phyloP scores from a whole-genome alignment of 92 coral and sea anemone genomes.

The Palythoa grandiflora region DNA sequence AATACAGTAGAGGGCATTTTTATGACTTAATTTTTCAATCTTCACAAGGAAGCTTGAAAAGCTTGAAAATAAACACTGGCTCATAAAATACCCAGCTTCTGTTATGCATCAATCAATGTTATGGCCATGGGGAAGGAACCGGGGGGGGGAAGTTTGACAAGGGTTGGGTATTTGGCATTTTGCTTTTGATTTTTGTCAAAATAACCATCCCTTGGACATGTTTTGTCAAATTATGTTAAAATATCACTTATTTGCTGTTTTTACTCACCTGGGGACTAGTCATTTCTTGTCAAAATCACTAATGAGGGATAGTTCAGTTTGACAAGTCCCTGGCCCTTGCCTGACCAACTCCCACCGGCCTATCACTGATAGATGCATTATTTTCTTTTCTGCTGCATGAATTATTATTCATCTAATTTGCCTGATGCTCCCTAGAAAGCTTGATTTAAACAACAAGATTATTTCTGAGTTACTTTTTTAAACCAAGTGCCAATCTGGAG shows the following conservation, averaged over 20 bases:
- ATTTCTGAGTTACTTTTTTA: neutral
- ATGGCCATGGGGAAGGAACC: neutral
- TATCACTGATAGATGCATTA: neutral
- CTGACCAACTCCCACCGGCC: neutral
- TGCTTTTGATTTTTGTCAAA: neutral
- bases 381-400: neutral
- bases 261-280: neutral
- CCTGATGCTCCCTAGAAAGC: neutral
- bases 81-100: neutral
- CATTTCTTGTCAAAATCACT: neutral
- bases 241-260: neutral
- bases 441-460: neutral
- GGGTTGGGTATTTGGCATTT: neutral
- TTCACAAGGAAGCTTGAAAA: neutral
- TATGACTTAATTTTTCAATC: neutral
- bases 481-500: neutral
- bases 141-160: neutral
- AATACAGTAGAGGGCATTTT: neutral
- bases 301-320: neutral
- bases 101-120: neutral
- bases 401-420: neutral
- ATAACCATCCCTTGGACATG: slow-evolving; percentile 2
- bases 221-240: neutral
- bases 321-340: neutral
- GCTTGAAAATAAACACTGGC: slow-evolving; percentile 1